Conservation (phyloP, 2,113 vertebrate genomes). For the Salvelinus namaycush region DNA sequence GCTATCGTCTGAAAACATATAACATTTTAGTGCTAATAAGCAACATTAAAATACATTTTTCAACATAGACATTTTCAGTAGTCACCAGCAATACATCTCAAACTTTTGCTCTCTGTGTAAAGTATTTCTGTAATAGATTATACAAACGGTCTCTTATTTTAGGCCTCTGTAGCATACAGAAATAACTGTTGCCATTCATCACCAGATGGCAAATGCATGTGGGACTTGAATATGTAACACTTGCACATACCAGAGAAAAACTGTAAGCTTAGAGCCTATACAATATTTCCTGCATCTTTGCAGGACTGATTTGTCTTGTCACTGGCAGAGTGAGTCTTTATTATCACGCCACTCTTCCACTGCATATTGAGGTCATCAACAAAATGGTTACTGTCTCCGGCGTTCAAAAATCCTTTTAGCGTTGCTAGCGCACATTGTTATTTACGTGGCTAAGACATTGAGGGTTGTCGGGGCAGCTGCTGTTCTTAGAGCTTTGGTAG, state of each 20-base stretch:
- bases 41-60: background rate
- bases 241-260: background rate
- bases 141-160: no score
- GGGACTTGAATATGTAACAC: no score
- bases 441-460: background rate
- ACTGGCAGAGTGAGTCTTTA: background rate
- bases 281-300: background rate
- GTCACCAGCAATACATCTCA: background rate
- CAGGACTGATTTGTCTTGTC: background rate
- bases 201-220: no score
- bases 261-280: background rate
- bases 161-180: no score
- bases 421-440: background rate
- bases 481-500: background rate
- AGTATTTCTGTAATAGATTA: no score
- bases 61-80: background rate
- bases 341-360: background rate
- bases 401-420: constrained; percentile 1
- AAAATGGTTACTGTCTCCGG: background rate
- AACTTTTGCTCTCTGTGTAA: background rate
- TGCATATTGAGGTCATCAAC: background rate
- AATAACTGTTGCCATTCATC: no score
- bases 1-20: background rate
- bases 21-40: background rate
- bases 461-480: background rate